These are phyloP conservation scores for Rhinichthys klamathensis DNA, from an alignment of 2,113 vertebrate species.

Conservation along the genomic window DNA sequence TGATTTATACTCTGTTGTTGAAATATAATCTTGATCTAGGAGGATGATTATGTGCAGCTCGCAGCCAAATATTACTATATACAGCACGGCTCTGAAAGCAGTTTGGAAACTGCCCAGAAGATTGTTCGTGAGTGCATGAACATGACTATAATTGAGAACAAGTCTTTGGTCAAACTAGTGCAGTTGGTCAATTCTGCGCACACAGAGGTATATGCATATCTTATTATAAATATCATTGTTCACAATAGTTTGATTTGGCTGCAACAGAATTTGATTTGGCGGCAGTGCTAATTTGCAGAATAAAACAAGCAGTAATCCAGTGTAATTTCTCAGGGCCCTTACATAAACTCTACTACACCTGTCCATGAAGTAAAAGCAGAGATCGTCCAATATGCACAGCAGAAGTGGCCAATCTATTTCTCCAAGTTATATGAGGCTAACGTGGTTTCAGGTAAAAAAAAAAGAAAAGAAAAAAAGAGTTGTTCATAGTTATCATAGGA, in stretches of 20 bases:
- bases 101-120: slow-evolving; percentile 68
- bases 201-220: slow-evolving; percentile 74
- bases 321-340: slow-evolving; percentile 69
- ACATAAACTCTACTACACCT: slow-evolving; percentile 65
- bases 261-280: not conserved
- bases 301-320: not conserved
- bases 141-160: slow-evolving; percentile 80
- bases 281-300: not conserved
- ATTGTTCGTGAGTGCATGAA: slow-evolving; percentile 83
- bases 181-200: slow-evolving; percentile 77
- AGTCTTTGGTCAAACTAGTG: slow-evolving; percentile 81
- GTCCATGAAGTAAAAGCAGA: slow-evolving; percentile 76
- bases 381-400: slow-evolving; percentile 78
- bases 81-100: slow-evolving; percentile 72
- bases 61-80: slow-evolving; percentile 85
- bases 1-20: not conserved
- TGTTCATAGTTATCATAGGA: not conserved
- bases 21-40: slow-evolving; percentile 70
- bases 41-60: slow-evolving; percentile 85
- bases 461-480: slow-evolving; percentile 14
- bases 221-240: not conserved
- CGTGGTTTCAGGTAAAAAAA: slow-evolving; percentile 82
- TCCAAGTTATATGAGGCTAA: slow-evolving; percentile 89
- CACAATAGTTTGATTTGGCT: not conserved
- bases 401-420: slow-evolving; percentile 89